A percentile compares a stretch with the other conserved stretches of the same genome.
Evolutionary conservation across 1,140 invertebrate species (phyloP).

Genomic region (Saccostrea echinata): DNA sequence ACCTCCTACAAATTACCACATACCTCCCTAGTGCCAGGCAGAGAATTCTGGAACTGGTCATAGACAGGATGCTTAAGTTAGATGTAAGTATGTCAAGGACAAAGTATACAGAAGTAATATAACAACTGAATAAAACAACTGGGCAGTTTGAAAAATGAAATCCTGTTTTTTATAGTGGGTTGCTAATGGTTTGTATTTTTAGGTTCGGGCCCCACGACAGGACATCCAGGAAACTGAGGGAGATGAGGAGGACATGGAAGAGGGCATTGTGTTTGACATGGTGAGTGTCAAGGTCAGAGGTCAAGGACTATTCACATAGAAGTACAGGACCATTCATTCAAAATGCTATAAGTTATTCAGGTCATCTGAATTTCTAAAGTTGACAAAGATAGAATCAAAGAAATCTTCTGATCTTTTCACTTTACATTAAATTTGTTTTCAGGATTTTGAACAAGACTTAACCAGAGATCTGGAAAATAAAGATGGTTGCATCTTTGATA

Average conservation of each 20-base stretch:
- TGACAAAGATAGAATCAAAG: neutral
- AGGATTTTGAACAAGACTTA: constrained; percentile 13
- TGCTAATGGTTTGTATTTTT: neutral
- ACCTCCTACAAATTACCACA: constrained; percentile 84
- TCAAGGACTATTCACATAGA: neutral
- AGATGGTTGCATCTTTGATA: neutral
- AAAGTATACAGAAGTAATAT: neutral
- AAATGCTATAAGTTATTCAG: no score
- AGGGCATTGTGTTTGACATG: constrained; percentile 66
- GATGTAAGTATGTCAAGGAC: constrained; percentile 82
- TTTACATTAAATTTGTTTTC: neutral
- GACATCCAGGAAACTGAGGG: constrained; percentile 60
- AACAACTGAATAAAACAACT: neutral
- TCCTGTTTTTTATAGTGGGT: neutral
- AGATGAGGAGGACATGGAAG: constrained; percentile 58
- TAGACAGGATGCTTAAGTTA: constrained; percentile 86
- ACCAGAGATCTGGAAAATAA: neutral
- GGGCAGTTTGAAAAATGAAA: neutral
- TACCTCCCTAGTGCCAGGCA: constrained; percentile 84
- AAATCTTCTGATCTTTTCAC: neutral
- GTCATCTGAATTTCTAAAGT: no score
- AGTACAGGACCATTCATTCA: neutral
- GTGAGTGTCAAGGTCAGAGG: constrained; percentile 42
- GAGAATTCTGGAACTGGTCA: constrained; percentile 84
- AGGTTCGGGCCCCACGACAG: constrained; percentile 64